phyloP scores from a whole-genome alignment of 2,888 invertebrate genomes.

The Drosophila falleni region DNA sequence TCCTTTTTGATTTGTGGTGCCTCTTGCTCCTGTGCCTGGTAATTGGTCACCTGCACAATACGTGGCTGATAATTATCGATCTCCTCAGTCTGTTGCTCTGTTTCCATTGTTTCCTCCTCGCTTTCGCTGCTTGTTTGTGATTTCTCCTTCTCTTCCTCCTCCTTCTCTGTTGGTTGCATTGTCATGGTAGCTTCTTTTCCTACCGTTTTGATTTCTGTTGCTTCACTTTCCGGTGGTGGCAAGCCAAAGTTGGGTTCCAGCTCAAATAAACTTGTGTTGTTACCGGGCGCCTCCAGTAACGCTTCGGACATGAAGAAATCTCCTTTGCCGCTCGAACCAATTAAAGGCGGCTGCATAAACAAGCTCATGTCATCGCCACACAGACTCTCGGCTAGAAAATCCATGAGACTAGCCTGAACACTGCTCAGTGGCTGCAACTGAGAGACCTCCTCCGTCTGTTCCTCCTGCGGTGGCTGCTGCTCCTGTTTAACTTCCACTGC shows the following conservation, averaged over 20 bases:
- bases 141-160: slow-evolving; percentile 10
- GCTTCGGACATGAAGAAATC: slow-evolving; percentile 79
- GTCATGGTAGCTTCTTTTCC: slow-evolving; percentile 3
- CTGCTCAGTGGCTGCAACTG: slow-evolving; percentile 70
- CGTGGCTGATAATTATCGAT: slow-evolving; percentile 79
- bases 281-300: slow-evolving; percentile 70
- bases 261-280: slow-evolving; percentile 69
- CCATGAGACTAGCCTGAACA: slow-evolving; percentile 84
- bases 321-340: slow-evolving; percentile 67
- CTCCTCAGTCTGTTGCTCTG: slow-evolving; percentile 36
- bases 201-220: neutral
- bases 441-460: slow-evolving; percentile 8
- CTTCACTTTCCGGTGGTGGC: slow-evolving; percentile 28
- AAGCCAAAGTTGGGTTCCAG: slow-evolving; percentile 51
- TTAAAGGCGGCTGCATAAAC: slow-evolving; percentile 79
- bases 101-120: slow-evolving; percentile 46
- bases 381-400: slow-evolving; percentile 84
- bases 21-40: slow-evolving; percentile 68
- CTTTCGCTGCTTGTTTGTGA: slow-evolving; percentile 35
- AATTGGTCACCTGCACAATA: slow-evolving; percentile 85
- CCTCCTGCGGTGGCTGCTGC: neutral
- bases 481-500: neutral
- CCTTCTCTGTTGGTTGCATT: neutral
- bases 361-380: slow-evolving; percentile 80
- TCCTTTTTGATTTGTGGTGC: slow-evolving; percentile 62